phyloP scores from a whole-genome alignment of 2,113 vertebrate species.

The Amblyornis subalaris region DNA sequence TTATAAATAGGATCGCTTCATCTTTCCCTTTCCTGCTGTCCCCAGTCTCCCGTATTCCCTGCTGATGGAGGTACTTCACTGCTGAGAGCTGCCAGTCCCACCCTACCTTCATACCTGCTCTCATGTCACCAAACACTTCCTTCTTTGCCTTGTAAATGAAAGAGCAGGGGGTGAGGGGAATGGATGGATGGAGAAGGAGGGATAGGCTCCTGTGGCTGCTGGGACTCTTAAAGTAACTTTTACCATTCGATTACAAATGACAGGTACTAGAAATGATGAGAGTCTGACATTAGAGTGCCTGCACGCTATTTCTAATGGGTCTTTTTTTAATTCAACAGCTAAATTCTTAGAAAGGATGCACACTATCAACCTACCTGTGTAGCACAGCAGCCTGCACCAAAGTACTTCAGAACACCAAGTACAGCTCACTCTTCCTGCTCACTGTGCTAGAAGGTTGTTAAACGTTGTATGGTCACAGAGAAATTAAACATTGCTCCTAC shows the following conservation, averaged over 20 bases:
- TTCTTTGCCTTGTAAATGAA: background rate
- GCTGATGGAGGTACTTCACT: background rate
- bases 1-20: constrained; percentile 51
- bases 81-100: background rate
- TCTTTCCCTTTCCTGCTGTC: constrained; percentile 31
- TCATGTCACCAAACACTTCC: background rate
- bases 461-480: background rate
- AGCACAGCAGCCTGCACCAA: background rate
- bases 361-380: background rate
- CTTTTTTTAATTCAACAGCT: background rate
- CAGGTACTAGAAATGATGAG: background rate
- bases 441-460: background rate
- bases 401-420: background rate
- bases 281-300: background rate
- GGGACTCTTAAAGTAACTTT: background rate
- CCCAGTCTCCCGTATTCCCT: background rate
- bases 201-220: background rate
- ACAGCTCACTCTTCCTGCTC: background rate
- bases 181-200: background rate
- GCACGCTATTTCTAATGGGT: background rate
- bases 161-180: background rate
- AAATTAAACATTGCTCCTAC: constrained; percentile 42
- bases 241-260: background rate
- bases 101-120: background rate
- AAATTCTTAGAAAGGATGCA: background rate